Evolutionary conservation across 2,888 invertebrate species (phyloP), one percentile per base, ranked within the genome.

Genomic region (Drosophila kambysellisi): DNA sequence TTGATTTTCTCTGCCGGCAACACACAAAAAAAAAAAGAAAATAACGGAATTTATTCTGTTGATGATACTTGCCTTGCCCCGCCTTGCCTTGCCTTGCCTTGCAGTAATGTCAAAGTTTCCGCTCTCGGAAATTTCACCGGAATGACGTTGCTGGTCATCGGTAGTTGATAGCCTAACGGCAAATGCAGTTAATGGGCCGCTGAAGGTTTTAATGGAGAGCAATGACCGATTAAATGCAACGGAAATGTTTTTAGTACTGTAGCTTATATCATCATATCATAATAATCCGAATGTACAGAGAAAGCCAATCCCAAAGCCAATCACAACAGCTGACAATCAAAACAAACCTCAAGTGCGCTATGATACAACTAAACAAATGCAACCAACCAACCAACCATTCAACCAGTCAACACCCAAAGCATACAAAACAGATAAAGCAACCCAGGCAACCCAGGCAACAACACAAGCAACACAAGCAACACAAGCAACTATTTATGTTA

Each of bases 221-320:
- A 85, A 63, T 59, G 81, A 53, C 81, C 83, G 88, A 85, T 88
- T 88, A 52, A 68, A 35, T 86, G 83, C 68, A 76, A 56, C 68
- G 79, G 76, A 78, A 76, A 78, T 64, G 57, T 68, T 63, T 59
- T 48, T 33, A 50, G 52, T 56, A 48, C 35, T 57, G 46, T 46
- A 70, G 64, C 61, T 62, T 56, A 52, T 41, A 56, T 41, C 52
- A 65, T 46, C 46, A 59, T 63, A 48, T 64, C 59, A 56, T 60
- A 57, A 69, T 57, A 60, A 69, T 63, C 74, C 51, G 46, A 51
- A 46, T 12, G 60, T 43, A 56, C 25, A 54, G 63, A 29, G 75
- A 78, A 75, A 69, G 76, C 63, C 60, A 63, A 62, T 57, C 32
- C 25, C 59, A 50, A 12, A 25, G 29, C 50, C n/a, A 41, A 48